Evolutionary conservation across 2,888 invertebrate genomes (phyloP), one percentile per base, ranked within the genome.

Genomic region (Hirtodrosophila trivittata): DNA sequence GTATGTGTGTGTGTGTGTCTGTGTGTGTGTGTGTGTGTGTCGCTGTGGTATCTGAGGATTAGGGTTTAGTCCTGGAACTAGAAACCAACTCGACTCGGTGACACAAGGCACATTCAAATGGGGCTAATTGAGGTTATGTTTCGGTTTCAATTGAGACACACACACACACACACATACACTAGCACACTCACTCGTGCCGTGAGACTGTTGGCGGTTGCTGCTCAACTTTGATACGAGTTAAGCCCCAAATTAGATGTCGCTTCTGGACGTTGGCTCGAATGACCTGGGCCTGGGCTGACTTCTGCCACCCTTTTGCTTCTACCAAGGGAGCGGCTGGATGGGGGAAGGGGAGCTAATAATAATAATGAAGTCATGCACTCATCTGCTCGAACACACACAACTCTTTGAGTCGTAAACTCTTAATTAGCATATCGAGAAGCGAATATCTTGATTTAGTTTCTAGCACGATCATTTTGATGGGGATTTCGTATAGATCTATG

Each of bases 161-260:
- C n/a, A 54, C 10, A 32, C 1, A 9, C 12, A n/a, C 28, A 14
- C 21, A 8, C 25, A 35, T 26, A 41, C n/a, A 41, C 12, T 28
- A 18, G 13, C 1, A 14, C 3, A 3, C 5, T 1, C 16, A 6
- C 25, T 14, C 8, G 25, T 25, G 49, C 37, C 69, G 64, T 74
- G 75, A 60, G 70, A 69, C 64, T 57, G 41, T 47, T 39, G 70
- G 63, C 64, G 54, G 41, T 47, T 39, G 72, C 77, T 80, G 84
- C 72, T 84, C 72, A 69, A 73, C 69, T 75, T 87, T 82, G 82
- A 87, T 82, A 87, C 78, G 76, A 85, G 66, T 64, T 82, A 82
- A 87, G 87, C 86, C 70, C 64, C 51, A 78, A 85, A 87, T 82
- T 82, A 78, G 87, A 82, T 77, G 78, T 42, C 63, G 64, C 67